Conservation (phyloP, 2,797 vertebrate genomes). For the Zenarchopterus dispar region DNA sequence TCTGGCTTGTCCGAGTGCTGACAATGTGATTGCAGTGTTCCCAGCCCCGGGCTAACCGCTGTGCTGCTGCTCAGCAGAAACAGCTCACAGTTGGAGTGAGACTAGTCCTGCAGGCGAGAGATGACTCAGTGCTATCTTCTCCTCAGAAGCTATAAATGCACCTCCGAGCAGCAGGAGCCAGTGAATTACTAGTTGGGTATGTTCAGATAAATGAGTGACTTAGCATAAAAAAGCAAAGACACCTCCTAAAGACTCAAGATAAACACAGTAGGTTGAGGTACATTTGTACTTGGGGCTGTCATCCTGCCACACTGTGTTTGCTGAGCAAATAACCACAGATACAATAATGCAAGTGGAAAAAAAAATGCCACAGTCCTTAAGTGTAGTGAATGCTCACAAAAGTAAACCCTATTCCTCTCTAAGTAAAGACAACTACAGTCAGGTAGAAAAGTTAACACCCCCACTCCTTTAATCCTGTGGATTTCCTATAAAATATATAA, state of each 20-base stretch:
- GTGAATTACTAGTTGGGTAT: conserved; percentile 21
- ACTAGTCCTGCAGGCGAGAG: conserved; percentile 24
- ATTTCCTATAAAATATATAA: too few relatives aligned
- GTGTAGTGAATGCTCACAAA: too few relatives aligned
- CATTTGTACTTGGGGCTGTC: conserved; percentile 32
- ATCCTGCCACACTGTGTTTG: conserved; percentile 44
- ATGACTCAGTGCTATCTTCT: conserved; percentile 28
- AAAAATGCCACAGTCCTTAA: too few relatives aligned
- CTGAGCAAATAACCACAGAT: conserved; percentile 46
- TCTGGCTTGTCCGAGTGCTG: conserved; percentile 37
- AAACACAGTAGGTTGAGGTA: too few relatives aligned
- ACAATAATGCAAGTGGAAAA: conserved; percentile 21
- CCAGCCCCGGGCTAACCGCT: conserved; percentile 36
- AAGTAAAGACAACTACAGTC: too few relatives aligned
- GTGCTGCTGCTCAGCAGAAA: conserved; percentile 65
- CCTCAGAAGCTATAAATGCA: background rate
- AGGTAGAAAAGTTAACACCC: too few relatives aligned
- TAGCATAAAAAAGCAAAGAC: conserved; percentile 37
- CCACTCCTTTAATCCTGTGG: too few relatives aligned
- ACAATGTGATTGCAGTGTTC: conserved; percentile 49
- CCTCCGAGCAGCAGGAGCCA: background rate
- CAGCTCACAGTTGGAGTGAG: conserved; percentile 30
- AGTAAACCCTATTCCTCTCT: too few relatives aligned
- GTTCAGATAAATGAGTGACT: conserved; percentile 25
- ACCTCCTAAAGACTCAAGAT: conserved; percentile 14